phyloP scores from a whole-genome alignment of 2,888 invertebrate genomes.

The Pyrrhia umbra region DNA sequence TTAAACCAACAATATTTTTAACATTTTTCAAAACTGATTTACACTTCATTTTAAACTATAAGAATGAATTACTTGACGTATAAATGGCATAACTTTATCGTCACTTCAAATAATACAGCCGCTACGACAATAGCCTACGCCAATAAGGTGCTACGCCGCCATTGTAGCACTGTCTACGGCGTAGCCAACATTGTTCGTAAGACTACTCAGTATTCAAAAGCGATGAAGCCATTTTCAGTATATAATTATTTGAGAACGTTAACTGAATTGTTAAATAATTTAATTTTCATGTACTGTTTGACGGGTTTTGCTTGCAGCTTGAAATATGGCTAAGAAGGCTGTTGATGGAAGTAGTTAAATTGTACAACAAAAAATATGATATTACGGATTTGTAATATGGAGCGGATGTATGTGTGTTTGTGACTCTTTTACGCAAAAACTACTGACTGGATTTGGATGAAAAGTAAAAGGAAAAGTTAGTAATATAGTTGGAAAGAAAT shows the following conservation, averaged over 20 bases:
- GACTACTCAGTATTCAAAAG: constrained; percentile 55
- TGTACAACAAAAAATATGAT: no score
- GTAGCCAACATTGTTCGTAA: constrained; percentile 38
- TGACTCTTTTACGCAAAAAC: no score
- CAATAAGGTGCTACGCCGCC: constrained; percentile 44
- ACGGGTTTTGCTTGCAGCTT: constrained; percentile 8
- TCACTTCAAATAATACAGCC: constrained; percentile 29
- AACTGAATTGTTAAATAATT: constrained; percentile 49
- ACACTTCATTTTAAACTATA: constrained; percentile 3
- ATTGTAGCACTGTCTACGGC: constrained; percentile 53
- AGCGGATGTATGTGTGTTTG: no score
- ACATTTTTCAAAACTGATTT: not conserved
- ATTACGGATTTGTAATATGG: no score
- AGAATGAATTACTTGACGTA: constrained; percentile 10
- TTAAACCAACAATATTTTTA: no score
- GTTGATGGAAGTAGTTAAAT: not conserved
- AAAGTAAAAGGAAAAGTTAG: no score
- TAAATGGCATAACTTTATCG: constrained; percentile 31
- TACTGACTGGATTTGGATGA: no score
- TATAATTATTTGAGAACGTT: constrained; percentile 51
- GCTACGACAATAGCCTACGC: constrained; percentile 42
- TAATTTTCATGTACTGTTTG: constrained; percentile 36
- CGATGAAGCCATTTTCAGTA: constrained; percentile 41
- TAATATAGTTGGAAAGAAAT: no score
- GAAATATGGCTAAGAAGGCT: constrained; percentile 2